phyloP scores from a whole-genome alignment of 30 jellyfish, hydroid and myxozoan genomes.

The Nemopilema nomurai region DNA sequence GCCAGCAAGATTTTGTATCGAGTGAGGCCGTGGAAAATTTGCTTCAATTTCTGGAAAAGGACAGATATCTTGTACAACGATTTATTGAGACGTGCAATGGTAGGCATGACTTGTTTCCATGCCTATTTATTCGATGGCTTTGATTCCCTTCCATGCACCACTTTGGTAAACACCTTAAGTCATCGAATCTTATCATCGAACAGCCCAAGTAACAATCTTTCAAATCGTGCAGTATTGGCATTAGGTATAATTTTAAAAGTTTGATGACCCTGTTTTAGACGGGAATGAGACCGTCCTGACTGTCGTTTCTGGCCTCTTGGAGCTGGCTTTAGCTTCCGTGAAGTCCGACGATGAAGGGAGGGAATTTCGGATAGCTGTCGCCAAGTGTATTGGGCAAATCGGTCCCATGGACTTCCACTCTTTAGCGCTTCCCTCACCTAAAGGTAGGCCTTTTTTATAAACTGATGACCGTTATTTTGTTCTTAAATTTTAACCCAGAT shows the following conservation, averaged over 20 bases:
- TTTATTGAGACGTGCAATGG: slow-evolving; percentile 24
- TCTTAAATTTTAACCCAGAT: not conserved
- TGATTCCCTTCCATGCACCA: not conserved
- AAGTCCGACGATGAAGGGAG: not conserved
- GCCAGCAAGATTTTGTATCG: slow-evolving; percentile 33
- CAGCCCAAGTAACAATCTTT: no score
- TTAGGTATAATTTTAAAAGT: no score
- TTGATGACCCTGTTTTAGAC: not conserved
- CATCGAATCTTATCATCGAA: no score
- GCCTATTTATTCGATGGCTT: not conserved
- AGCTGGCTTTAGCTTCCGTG: slow-evolving; percentile 17
- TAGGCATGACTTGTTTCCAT: not conserved
- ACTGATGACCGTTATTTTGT: not conserved
- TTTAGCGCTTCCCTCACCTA: slow-evolving; percentile 41
- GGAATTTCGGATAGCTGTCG: slow-evolving; percentile 21
- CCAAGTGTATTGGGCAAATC: slow-evolving; percentile 52
- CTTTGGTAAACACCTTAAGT: no score
- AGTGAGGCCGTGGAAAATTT: slow-evolving; percentile 45
- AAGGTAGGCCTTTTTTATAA: slow-evolving; percentile 22
- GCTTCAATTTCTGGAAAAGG: slow-evolving; percentile 20
- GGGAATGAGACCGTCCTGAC: slow-evolving; percentile 34
- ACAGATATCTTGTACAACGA: slow-evolving; percentile 22
- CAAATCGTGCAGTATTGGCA: no score
- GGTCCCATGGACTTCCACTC: slow-evolving; percentile 68
- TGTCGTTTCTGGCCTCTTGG: slow-evolving; percentile 37